Evolutionary conservation across 37 sponge, comb jelly and placozoan genomes (phyloP).

Genomic region (Diacarnus erythraeanus): DNA sequence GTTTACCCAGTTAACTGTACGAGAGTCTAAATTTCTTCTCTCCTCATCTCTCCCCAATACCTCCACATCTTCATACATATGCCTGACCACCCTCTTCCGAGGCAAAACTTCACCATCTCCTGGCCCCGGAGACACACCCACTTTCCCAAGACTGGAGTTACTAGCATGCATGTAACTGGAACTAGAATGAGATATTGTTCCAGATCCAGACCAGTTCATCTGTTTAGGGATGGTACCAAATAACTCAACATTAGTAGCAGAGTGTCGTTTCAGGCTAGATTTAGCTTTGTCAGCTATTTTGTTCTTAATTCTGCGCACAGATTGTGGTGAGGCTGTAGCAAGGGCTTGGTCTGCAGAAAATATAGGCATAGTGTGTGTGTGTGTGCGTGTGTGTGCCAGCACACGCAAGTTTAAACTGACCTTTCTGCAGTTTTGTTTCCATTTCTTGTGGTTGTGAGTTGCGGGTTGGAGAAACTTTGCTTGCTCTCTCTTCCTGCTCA

Average conservation of each 20-base stretch:
- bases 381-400: conserved; percentile 28
- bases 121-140: neutral
- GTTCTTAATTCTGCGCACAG: conserved; percentile 25
- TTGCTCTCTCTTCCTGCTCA: conserved; percentile 39
- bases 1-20: conserved; percentile 21
- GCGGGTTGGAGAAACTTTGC: neutral
- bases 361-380: conserved; percentile 16
- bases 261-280: neutral
- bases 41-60: neutral
- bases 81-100: neutral
- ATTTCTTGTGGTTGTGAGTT: neutral
- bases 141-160: neutral
- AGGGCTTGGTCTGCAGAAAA: conserved; percentile 21
- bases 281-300: neutral
- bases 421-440: conserved; percentile 34
- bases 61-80: conserved; percentile 21
- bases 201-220: neutral
- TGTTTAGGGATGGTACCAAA: conserved; percentile 1
- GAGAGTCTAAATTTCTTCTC: neutral
- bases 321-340: conserved; percentile 17
- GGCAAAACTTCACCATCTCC: neutral
- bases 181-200: neutral
- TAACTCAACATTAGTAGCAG: neutral
- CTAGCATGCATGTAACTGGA: neutral
- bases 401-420: conserved; percentile 6